A percentile compares a stretch with the other conserved stretches of the same genome.
Evolutionary conservation across 2,113 vertebrate genomes (phyloP).

Genomic region (Xiphophorus couchianus): DNA sequence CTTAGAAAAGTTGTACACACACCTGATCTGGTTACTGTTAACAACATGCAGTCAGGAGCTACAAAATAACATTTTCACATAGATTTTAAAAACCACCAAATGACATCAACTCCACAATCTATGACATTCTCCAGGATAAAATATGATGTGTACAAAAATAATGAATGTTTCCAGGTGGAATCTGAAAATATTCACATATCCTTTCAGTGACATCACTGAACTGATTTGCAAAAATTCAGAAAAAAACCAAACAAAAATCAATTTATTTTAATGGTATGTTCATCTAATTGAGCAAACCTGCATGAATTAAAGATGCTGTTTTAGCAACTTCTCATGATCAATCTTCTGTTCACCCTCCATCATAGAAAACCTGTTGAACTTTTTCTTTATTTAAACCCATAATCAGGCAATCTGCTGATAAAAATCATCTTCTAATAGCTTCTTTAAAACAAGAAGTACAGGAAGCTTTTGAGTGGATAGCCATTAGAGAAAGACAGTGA

Average conservation of each 20-base stretch:
- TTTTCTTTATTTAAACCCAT: too few species aligned
- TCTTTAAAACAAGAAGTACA: too few species aligned
- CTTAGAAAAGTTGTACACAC: conserved; percentile 23
- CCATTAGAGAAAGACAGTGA: too few species aligned
- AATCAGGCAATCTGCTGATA: too few species aligned
- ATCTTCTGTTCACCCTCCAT: too few species aligned
- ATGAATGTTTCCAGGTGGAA: not conserved
- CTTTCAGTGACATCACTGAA: not conserved
- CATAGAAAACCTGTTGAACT: too few species aligned
- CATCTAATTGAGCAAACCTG: too few species aligned
- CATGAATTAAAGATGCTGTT: too few species aligned
- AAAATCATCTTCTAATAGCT: too few species aligned
- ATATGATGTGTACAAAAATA: not conserved
- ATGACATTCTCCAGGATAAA: not conserved
- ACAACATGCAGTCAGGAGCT: not conserved
- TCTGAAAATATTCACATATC: not conserved
- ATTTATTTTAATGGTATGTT: too few species aligned
- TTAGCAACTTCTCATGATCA: too few species aligned
- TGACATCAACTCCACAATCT: not conserved
- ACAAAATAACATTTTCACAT: not conserved
- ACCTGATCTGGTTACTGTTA: not conserved
- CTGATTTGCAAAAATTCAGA: not conserved
- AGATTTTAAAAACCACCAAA: not conserved
- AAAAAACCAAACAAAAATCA: not conserved
- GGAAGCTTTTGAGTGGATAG: too few species aligned